phyloP scores from a whole-genome alignment of 2,888 invertebrate genomes.

The Venusia cambrica region DNA sequence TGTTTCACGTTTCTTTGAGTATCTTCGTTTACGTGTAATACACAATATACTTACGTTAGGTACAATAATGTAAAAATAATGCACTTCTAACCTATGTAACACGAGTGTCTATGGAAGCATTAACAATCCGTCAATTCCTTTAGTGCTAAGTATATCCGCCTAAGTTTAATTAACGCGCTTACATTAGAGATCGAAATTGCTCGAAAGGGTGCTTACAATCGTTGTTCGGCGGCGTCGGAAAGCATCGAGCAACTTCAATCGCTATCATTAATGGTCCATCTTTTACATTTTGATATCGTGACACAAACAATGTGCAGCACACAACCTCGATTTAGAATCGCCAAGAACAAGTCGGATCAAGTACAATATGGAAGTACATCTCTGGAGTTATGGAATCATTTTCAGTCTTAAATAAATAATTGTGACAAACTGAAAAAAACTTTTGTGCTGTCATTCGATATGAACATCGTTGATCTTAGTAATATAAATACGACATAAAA shows the following conservation, averaged over 20 bases:
- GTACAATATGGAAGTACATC: slow-evolving; percentile 28
- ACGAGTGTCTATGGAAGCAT: slow-evolving; percentile 67
- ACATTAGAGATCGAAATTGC: slow-evolving; percentile 51
- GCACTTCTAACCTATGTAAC: slow-evolving; percentile 44
- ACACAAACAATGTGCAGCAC: slow-evolving; percentile 59
- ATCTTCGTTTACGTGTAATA: slow-evolving; percentile 12
- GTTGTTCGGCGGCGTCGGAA: slow-evolving; percentile 14
- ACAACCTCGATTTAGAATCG: slow-evolving; percentile 58
- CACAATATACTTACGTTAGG: slow-evolving; percentile 22
- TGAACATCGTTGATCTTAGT: no score
- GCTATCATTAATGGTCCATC: slow-evolving; percentile 68
- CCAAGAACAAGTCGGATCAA: slow-evolving; percentile 14
- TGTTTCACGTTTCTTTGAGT: slow-evolving; percentile 4
- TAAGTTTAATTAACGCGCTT: slow-evolving; percentile 63
- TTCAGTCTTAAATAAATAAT: slow-evolving; percentile 44
- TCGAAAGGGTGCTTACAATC: slow-evolving; percentile 34
- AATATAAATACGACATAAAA: no score
- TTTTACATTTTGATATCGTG: slow-evolving; percentile 75
- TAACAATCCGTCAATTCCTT: slow-evolving; percentile 74
- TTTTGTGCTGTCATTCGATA: no score
- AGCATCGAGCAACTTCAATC: slow-evolving; percentile 48
- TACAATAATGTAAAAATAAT: slow-evolving; percentile 39
- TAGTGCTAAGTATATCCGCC: slow-evolving; percentile 66
- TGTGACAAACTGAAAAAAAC: no score
- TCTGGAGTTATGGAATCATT: slow-evolving; percentile 38